Base-by-base conservation (phyloP, 2,888 invertebrate genomes). In the Lamproptera curius region DNA sequence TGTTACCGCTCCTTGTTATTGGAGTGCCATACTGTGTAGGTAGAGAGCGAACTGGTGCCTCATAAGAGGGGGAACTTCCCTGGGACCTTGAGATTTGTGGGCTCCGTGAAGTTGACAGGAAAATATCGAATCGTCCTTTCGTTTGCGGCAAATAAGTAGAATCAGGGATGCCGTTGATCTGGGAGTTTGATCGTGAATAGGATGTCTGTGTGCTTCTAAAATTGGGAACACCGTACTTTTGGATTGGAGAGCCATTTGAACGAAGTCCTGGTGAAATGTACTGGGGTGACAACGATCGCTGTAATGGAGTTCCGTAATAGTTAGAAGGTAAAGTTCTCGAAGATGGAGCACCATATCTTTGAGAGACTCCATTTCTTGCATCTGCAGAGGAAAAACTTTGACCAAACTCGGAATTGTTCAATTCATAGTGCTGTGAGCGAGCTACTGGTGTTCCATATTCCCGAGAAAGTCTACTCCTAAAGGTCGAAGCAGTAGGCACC, bases 151-250 rank as follows among this genome's bases (percentile, higher is more conserved):
- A 13, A 31, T 3, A 6, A 31, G 31, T 11, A 6, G n/a, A 11
- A 1, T 9, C 63, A 34, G 69, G 73, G 1, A 73, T 71, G 0
- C 71, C 71, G 23, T 75, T 73, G 50, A 73, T 65, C 53, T 73
- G 67, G 0, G 76, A 73, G 1, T 63, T 35, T 2, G 67, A 50
- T 17, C 55, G 57, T 6, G 57, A 51, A 35, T 51, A 54, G 6
- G 20, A 20, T 39, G 55, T 48, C 10, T 59, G 60, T 20, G 62
- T 58, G 47, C 56, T 62, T 11, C 63, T 61, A 20, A 62, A 55
- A 16, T 55, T 51, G 1, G 73, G 70, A 9, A 66, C 54, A 0
- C 74, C 70, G 34, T 56, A 56, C 11, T 51, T 56, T 41, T 52
- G 53, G 10, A 42, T 34, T 0, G 40, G 16, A 9, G 51, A 42